Conservation (phyloP, 2,888 invertebrate species). For the Temnothorax unifasciatus region DNA sequence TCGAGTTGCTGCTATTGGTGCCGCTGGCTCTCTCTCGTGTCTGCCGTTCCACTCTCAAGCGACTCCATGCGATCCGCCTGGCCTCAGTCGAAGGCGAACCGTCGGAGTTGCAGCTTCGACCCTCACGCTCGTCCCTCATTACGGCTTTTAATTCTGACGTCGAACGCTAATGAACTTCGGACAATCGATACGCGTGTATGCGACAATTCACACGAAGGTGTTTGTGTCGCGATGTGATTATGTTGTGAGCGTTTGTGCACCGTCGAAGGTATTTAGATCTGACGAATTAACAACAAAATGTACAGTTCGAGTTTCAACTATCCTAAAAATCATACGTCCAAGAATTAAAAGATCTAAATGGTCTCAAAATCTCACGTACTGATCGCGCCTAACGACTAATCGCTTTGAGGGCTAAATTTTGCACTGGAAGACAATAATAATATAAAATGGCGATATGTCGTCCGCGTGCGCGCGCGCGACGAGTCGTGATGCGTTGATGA, state of each 20-base stretch:
- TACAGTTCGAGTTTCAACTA: background rate
- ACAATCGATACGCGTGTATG: background rate
- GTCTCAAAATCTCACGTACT: background rate
- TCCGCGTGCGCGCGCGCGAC: background rate
- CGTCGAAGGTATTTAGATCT: constrained; percentile 9
- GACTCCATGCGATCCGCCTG: constrained; percentile 44
- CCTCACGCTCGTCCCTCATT: background rate
- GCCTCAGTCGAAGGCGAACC: constrained; percentile 81
- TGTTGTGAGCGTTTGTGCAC: background rate
- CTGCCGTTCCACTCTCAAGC: constrained; percentile 58
- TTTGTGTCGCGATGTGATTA: background rate
- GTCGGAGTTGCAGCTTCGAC: constrained; percentile 73
- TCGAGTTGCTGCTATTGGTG: constrained; percentile 49
- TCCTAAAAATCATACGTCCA: background rate
- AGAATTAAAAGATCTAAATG: background rate
- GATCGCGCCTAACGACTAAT: background rate
- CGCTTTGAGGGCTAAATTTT: background rate
- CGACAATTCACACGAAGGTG: background rate
- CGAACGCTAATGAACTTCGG: constrained; percentile 21
- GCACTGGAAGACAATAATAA: background rate
- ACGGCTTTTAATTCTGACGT: background rate
- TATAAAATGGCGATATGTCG: constrained; percentile 22
- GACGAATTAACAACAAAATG: background rate
- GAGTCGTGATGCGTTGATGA: constrained; percentile 20
- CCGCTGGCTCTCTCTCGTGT: constrained; percentile 68